These are phyloP conservation scores for Catharus minimus DNA, from an alignment of 2,113 vertebrate genomes.

Conservation along the genomic window DNA sequence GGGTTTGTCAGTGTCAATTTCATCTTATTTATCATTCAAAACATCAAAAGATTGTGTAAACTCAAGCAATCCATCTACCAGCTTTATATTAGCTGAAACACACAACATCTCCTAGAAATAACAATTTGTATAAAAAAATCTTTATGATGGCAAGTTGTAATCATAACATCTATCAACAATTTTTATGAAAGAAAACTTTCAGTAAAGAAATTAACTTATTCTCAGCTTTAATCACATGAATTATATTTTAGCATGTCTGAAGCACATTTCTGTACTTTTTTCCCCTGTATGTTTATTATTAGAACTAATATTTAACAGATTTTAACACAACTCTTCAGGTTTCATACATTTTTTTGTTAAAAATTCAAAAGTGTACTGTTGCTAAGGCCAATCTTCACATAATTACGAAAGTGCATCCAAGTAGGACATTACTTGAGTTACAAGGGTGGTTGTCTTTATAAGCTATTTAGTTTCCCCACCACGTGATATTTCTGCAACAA, in stretches of 20 bases:
- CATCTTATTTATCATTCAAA: not conserved
- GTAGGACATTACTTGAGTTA: not conserved
- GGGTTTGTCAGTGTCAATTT: not conserved
- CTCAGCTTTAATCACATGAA: not conserved
- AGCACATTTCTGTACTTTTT: not conserved
- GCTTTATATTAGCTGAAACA: not conserved
- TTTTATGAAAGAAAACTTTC: not conserved
- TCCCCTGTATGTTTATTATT: not conserved
- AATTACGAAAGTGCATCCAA: not conserved
- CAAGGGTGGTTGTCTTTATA: not conserved
- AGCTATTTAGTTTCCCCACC: not conserved
- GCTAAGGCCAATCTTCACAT: not conserved
- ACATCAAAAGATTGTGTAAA: not conserved
- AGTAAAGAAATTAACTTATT: not conserved
- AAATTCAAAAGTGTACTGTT: not conserved
- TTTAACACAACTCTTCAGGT: not conserved
- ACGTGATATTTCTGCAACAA: not conserved
- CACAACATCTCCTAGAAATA: not conserved
- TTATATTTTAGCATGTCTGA: not conserved
- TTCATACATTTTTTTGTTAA: not conserved
- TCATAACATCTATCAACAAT: not conserved
- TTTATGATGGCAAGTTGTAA: not conserved
- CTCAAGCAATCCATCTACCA: not conserved
- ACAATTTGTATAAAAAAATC: not conserved
- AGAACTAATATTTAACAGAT: not conserved